These are phyloP conservation scores for Drosophila aff. DNA, from an alignment of 1,140 invertebrate genomes.

Conservation along the genomic window DNA sequence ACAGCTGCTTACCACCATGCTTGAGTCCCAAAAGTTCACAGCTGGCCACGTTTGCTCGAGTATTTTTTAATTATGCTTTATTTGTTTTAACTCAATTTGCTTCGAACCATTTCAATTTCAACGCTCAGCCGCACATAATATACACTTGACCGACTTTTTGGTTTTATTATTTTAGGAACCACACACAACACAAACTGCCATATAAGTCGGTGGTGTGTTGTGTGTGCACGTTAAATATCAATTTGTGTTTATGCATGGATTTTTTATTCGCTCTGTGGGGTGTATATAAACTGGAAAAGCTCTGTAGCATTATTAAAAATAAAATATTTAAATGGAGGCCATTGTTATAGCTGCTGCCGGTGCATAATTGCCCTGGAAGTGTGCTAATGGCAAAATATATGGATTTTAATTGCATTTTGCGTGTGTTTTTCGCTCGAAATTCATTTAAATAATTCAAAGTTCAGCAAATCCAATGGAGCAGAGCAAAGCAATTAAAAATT, in stretches of 20 bases:
- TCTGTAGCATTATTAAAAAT: conserved; percentile 27
- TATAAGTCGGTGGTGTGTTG: conserved; percentile 34
- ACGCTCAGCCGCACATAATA: conserved; percentile 46
- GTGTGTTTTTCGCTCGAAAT: conserved; percentile 24
- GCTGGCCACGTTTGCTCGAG: conserved; percentile 39
- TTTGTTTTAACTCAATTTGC: conserved; percentile 78
- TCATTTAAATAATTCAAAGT: conserved; percentile 18
- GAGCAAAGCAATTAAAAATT: background rate
- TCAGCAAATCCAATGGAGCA: conserved; percentile 16
- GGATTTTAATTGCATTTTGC: conserved; percentile 20
- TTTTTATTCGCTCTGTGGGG: conserved; percentile 24
- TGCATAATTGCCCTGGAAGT: conserved; percentile 27
- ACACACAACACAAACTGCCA: conserved; percentile 40
- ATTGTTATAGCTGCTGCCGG: background rate
- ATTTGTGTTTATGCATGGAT: conserved; percentile 66
- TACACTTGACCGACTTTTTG: conserved; percentile 69
- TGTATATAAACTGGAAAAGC: conserved; percentile 7
- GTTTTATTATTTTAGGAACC: conserved; percentile 40
- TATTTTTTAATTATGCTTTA: conserved; percentile 70
- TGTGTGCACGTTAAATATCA: conserved; percentile 39
- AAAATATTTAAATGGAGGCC: conserved; percentile 33
- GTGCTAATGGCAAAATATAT: conserved; percentile 26
- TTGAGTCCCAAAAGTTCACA: conserved; percentile 39
- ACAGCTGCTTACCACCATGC: conserved; percentile 14
- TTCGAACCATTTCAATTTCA: conserved; percentile 71